These are phyloP conservation scores for Schlechtendalia chinensis DNA, from an alignment of 1,140 invertebrate species.

Conservation along the genomic window DNA sequence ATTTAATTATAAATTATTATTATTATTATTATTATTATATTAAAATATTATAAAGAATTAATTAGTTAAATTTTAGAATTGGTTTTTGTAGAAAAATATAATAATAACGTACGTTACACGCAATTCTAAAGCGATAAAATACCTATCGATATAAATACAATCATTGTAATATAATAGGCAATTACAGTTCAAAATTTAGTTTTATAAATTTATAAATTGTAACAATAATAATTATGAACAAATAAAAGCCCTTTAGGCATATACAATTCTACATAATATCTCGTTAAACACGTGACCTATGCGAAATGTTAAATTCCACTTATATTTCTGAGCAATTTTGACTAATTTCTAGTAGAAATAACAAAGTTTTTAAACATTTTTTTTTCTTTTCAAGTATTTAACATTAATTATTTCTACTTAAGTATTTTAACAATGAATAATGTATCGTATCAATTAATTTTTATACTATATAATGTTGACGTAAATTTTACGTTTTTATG, in stretches of 20 bases:
- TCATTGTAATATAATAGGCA: not conserved
- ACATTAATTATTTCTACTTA: constrained; percentile 42
- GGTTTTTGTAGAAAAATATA: constrained; percentile 48
- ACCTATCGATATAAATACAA: constrained; percentile 15
- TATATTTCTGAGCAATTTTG: constrained; percentile 48
- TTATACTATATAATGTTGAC: not conserved
- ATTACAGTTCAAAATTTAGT: constrained; percentile 28
- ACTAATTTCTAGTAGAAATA: constrained; percentile 45
- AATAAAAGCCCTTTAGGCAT: constrained; percentile 38
- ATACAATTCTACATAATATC: constrained; percentile 25
- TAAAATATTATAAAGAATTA: constrained; percentile 28
- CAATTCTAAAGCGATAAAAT: constrained; percentile 46
- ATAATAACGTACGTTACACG: constrained; percentile 32
- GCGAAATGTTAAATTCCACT: constrained; percentile 21
- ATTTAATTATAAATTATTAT: constrained; percentile 31
- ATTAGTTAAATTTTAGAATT: constrained; percentile 36
- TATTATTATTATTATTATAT: constrained; percentile 12
- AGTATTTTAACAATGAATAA: constrained; percentile 29
- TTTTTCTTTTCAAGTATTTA: not conserved
- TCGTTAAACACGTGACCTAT: constrained; percentile 29
- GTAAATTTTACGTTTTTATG: not conserved
- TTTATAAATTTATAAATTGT: constrained; percentile 43
- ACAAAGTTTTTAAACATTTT: constrained; percentile 14
- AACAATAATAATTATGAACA: constrained; percentile 38
- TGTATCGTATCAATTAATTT: not conserved